Evolutionary conservation across 1,140 invertebrate genomes (phyloP).

Genomic region (Tetramorium alpestre): DNA sequence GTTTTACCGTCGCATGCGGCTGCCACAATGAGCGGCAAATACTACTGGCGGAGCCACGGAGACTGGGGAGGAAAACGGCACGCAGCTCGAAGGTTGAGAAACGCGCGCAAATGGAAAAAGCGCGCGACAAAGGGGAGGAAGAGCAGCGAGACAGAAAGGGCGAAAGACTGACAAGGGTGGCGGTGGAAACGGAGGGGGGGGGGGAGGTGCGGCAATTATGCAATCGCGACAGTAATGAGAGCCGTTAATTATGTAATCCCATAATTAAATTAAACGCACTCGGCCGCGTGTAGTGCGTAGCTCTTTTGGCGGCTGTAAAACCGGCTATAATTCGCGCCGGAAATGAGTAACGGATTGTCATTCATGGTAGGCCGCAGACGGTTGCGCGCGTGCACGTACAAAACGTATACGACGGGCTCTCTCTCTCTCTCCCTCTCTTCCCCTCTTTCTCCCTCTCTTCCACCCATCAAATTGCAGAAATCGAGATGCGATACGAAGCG

Average conservation of each 20-base stretch:
- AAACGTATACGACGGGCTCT: slow-evolving; percentile 37
- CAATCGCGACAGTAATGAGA: slow-evolving; percentile 73
- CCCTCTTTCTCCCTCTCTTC: background rate
- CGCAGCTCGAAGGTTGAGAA: slow-evolving; percentile 29
- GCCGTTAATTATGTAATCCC: slow-evolving; percentile 74
- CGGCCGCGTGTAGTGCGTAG: slow-evolving; percentile 50
- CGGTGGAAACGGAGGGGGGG: background rate
- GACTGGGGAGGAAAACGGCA: background rate
- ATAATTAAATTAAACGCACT: slow-evolving; percentile 75
- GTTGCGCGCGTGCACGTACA: slow-evolving; percentile 34
- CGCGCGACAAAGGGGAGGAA: background rate
- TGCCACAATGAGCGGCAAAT: slow-evolving; percentile 30
- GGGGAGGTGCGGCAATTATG: background rate
- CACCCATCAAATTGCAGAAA: slow-evolving; percentile 48
- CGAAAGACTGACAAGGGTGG: background rate
- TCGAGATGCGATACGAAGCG: slow-evolving; percentile 54
- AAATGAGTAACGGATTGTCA: slow-evolving; percentile 71
- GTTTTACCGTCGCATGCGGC: slow-evolving; percentile 32
- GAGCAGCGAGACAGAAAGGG: background rate
- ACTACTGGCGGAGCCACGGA: background rate
- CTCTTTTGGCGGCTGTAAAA: slow-evolving; percentile 72
- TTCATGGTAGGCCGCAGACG: slow-evolving; percentile 61
- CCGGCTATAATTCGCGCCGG: slow-evolving; percentile 67
- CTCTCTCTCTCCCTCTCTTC: background rate
- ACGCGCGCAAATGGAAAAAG: background rate